Conservation (phyloP, 2,113 vertebrate species). For the Phaethon lepturus region DNA sequence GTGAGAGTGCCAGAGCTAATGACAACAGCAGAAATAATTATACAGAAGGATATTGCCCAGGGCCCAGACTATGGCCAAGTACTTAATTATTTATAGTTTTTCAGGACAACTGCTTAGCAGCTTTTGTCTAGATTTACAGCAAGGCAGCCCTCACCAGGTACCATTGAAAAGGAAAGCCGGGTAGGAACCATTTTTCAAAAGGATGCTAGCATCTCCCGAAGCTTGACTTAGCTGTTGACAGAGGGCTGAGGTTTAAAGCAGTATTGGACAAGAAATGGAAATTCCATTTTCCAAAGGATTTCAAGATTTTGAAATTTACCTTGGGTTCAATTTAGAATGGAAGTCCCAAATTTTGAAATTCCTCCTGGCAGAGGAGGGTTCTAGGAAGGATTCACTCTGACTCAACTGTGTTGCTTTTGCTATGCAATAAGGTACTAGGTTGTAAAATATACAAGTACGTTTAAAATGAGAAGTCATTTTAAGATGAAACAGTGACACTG, state of each 20-base stretch:
- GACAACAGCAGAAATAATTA: conserved; percentile 77
- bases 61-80: conserved; percentile 52
- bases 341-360: background rate
- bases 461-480: conserved; percentile 14
- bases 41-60: conserved; percentile 59
- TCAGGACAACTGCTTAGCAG: conserved; percentile 2
- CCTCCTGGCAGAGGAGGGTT: background rate
- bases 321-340: background rate
- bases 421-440: background rate
- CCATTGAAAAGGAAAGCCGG: background rate
- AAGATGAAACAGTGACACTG: background rate
- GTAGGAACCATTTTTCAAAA: background rate
- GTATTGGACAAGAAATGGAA: background rate
- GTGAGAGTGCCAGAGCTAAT: conserved; percentile 68
- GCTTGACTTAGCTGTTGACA: background rate
- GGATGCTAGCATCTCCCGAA: background rate
- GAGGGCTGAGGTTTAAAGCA: background rate
- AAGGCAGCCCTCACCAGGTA: background rate
- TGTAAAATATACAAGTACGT: background rate
- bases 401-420: background rate
- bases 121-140: conserved; percentile 4
- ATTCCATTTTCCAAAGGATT: background rate
- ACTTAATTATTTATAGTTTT: conserved; percentile 33
- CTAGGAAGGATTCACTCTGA: background rate
- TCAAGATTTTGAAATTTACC: background rate